Evolutionary conservation across 2,113 vertebrate species (phyloP).

Genomic region (Podilymbus podiceps): DNA sequence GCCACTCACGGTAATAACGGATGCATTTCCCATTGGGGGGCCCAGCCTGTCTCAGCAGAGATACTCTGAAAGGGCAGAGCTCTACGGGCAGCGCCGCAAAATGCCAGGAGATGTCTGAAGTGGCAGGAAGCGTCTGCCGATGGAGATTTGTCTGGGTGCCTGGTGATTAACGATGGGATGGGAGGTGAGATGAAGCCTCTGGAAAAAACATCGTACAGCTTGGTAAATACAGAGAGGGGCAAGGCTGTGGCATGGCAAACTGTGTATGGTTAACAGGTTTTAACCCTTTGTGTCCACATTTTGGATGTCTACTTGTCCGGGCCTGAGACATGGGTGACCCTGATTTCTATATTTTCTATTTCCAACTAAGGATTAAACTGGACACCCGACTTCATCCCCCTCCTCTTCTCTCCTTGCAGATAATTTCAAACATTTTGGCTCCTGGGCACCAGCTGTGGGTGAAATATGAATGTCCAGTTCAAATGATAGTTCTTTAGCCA

Average conservation of each 20-base stretch:
- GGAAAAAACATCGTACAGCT: rapidly evolving
- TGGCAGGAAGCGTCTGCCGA: background rate
- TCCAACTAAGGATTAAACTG: background rate
- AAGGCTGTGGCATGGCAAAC: background rate
- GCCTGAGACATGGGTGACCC: rapidly evolving
- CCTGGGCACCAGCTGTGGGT: background rate
- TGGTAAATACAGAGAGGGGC: background rate
- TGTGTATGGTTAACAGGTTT: background rate
- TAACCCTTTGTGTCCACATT: background rate
- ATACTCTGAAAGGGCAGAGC: background rate
- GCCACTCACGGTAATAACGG: background rate
- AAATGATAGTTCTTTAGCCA: background rate
- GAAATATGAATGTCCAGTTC: background rate
- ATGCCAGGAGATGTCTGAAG: background rate
- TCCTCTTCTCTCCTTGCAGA: background rate
- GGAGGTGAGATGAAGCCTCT: background rate
- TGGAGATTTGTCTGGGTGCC: background rate
- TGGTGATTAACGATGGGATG: background rate
- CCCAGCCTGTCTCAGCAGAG: background rate
- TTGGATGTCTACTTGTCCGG: background rate
- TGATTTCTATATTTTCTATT: background rate
- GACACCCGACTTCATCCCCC: background rate
- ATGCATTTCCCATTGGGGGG: background rate
- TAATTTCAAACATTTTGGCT: background rate
- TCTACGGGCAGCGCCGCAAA: rapidly evolving